Percentiles rank a stretch among this genome's conserved stretches.
Evolutionary conservation across 2,797 vertebrate species (phyloP).

Genomic region (Coracias cyanogaster): DNA sequence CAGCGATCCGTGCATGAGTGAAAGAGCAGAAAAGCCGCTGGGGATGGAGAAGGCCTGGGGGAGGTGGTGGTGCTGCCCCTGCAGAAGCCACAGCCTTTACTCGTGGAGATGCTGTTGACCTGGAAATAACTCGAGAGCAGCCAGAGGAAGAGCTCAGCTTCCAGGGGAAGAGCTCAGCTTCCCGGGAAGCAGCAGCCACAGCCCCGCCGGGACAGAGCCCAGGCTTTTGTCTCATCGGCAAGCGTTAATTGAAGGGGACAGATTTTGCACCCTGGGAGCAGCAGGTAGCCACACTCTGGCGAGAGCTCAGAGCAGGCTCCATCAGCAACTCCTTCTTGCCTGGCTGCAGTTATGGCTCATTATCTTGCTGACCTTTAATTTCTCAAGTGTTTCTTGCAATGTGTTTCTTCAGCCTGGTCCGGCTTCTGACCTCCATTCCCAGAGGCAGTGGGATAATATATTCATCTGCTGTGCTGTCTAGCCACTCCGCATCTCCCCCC

Average conservation of each 20-base stretch:
- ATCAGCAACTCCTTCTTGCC: not conserved
- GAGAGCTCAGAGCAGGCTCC: not conserved
- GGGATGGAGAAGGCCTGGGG: accelerated
- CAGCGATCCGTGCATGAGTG: accelerated
- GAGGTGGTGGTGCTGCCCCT: not conserved
- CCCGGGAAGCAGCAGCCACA: not conserved
- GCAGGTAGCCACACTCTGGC: not conserved
- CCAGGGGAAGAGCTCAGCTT: not conserved
- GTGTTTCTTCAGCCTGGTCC: not conserved
- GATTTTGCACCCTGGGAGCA: not conserved
- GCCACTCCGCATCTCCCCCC: not conserved
- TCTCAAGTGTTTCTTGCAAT: not conserved
- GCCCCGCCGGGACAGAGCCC: not conserved
- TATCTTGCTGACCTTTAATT: not conserved
- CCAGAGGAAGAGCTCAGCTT: not conserved
- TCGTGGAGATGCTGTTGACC: not conserved
- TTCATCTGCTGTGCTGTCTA: slow-evolving; percentile 25
- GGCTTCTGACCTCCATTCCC: not conserved
- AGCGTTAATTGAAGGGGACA: not conserved
- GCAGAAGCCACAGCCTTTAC: not conserved
- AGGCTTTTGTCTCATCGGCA: accelerated
- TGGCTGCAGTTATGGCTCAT: not conserved
- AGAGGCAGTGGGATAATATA: not conserved
- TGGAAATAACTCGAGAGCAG: accelerated
- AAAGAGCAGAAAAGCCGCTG: not conserved